Evolutionary conservation across 2,888 invertebrate genomes (phyloP).

Genomic region (Lottia scabra): DNA sequence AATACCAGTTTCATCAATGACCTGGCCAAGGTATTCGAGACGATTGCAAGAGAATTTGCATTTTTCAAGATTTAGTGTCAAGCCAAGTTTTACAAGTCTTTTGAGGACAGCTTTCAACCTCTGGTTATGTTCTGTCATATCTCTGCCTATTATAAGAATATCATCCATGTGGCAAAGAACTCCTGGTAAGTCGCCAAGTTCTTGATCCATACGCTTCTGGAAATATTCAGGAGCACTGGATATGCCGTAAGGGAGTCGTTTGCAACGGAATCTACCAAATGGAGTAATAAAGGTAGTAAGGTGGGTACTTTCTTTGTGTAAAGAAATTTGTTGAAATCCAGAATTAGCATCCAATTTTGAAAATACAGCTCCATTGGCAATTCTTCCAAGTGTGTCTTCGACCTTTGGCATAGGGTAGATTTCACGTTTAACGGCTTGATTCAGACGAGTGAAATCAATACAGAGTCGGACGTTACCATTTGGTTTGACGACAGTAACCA

Average conservation of each 20-base stretch:
- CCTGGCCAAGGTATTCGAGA: constrained; percentile 28
- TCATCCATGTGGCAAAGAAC: constrained; percentile 36
- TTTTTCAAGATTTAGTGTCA: constrained; percentile 28
- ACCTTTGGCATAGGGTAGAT: constrained; percentile 16
- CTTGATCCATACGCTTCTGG: constrained; percentile 62
- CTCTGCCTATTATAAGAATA: constrained; percentile 23
- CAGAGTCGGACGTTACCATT: not conserved
- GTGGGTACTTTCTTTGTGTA: constrained; percentile 12
- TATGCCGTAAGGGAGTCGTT: constrained; percentile 41
- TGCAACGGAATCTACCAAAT: constrained; percentile 35
- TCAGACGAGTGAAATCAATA: constrained; percentile 10
- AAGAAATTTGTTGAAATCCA: constrained; percentile 22
- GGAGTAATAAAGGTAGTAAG: constrained; percentile 39
- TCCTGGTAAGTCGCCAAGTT: constrained; percentile 16
- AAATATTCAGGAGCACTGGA: constrained; percentile 68
- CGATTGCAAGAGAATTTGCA: constrained; percentile 24
- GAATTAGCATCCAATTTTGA: constrained; percentile 26
- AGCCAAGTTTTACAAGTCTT: constrained; percentile 16
- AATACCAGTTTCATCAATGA: constrained; percentile 22
- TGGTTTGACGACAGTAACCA: not conserved
- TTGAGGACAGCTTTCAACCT: constrained; percentile 4
- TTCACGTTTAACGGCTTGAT: constrained; percentile 20
- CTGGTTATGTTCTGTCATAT: no score
- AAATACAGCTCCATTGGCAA: constrained; percentile 22
- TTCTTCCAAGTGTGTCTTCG: constrained; percentile 18